Conservation (phyloP, 2,113 vertebrate genomes). For the Rhadina sibilatrix region DNA sequence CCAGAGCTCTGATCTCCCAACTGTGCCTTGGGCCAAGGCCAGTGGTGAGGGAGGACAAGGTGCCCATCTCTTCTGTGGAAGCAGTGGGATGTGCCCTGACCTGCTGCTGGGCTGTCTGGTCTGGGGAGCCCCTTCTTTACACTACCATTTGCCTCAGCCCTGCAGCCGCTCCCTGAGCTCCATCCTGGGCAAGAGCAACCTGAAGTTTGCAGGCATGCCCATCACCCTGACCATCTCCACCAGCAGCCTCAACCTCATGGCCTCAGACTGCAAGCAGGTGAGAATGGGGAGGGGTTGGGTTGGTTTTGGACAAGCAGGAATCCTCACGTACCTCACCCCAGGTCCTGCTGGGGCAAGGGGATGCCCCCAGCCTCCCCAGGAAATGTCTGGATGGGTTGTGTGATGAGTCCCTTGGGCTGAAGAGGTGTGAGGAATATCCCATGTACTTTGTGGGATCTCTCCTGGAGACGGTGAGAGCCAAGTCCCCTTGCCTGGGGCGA, state of each 20-base stretch:
- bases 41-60: background rate
- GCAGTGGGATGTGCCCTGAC: background rate
- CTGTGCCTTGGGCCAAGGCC: background rate
- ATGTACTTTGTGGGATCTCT: background rate
- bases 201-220: conserved; percentile 97
- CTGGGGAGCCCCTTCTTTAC: background rate
- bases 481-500: background rate
- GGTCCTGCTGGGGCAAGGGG: too few relatives aligned
- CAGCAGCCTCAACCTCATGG: conserved; percentile 98
- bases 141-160: conserved; percentile 72
- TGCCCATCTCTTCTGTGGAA: background rate
- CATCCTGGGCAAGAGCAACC: conserved; percentile 95
- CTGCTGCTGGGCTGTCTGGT: background rate
- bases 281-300: background rate
- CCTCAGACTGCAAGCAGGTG: conserved; percentile 97
- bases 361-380: background rate
- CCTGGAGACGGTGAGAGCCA: background rate
- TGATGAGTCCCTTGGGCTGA: background rate
- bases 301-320: background rate
- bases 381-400: background rate
- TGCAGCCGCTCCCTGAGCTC: conserved; percentile 87
- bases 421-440: background rate
- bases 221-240: conserved; percentile 98
- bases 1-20: background rate
- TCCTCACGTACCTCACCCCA: rapidly evolving